Base-by-base conservation (phyloP, 2,113 vertebrate species). In the Rana temporaria region DNA sequence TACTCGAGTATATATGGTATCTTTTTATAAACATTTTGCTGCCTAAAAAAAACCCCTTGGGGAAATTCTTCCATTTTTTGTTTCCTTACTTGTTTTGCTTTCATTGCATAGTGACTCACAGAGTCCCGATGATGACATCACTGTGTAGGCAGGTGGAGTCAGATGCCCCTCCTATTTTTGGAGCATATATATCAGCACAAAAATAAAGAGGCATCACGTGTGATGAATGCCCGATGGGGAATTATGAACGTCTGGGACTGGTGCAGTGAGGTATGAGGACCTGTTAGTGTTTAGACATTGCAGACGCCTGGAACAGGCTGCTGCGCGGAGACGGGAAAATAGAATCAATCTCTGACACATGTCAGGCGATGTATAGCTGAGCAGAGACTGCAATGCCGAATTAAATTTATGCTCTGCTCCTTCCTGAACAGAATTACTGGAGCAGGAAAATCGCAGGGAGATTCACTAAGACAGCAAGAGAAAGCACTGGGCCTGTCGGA, bases 361-460 rank as follows among this genome's bases (percentile, higher is more conserved):
- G 68, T 71, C 68, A 71, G 48, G 15, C 48, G 26, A 55, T 19
- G 69, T 56, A 56, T 55, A 26, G 69, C 52, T 18, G 15, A 52
- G 4, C 42, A 53, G 48, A 22, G 17, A 42, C 42, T 0, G 38
- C n/a, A 52, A 5, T 20, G 12, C 19, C 16, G 67, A 55, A 30
- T 55, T 20, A 55, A 16, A 55, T 53, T 55, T 53, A 71, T 26
- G 8, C 20, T 30, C 20, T 57, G 26, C 26, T 26, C 52, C 52
- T 72, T 56, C 52, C 69, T 17, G 30, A 52, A 30, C 24, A 57
- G 48, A 55, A 71, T 55, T 9, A 71, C 68, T 71, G 68, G 68
- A 71, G 68, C 68, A 26, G 68, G 22, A 71, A 48, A 48, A 6
- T 9, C 22, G 20, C 48, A 24, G 15, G 17, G 16, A 24, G 26